These are phyloP conservation scores for Nomada fucata DNA, from an alignment of 2,888 invertebrate species.

Conservation along the genomic window DNA sequence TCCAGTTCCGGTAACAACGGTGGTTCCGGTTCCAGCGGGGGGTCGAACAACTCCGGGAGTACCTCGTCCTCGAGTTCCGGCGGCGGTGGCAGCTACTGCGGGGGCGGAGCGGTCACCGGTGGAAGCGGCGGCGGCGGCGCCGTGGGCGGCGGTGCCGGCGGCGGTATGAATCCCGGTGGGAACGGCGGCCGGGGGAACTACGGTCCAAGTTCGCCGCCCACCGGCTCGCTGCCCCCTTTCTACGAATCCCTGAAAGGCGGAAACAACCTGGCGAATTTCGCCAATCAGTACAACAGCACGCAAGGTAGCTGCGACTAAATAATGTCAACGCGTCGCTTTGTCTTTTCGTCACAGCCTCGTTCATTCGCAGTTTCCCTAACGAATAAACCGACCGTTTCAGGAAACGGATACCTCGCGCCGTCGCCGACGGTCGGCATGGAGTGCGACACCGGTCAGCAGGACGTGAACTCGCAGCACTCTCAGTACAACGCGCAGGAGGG, in stretches of 20 bases:
- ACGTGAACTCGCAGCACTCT: conserved; percentile 83
- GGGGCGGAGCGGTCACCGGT: conserved; percentile 85
- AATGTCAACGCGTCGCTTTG: no score
- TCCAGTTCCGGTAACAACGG: conserved; percentile 85
- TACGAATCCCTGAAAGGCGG: conserved; percentile 94
- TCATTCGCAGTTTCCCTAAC: neutral
- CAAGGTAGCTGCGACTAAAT: conserved; percentile 70
- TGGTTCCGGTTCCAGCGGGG: conserved; percentile 75
- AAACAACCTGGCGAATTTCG: conserved; percentile 88
- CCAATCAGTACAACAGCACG: conserved; percentile 87
- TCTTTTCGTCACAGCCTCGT: neutral
- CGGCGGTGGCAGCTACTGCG: conserved; percentile 84
- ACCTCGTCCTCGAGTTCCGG: conserved; percentile 69
- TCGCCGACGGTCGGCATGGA: conserved; percentile 90
- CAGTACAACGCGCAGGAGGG: conserved; percentile 83
- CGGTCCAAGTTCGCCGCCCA: conserved; percentile 94
- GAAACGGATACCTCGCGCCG: conserved; percentile 89
- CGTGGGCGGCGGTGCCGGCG: conserved; percentile 87
- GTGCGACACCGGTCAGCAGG: conserved; percentile 89
- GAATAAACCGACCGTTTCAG: conserved; percentile 60
- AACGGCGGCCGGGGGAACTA: conserved; percentile 93
- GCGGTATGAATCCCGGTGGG: conserved; percentile 91
- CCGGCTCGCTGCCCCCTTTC: conserved; percentile 94
- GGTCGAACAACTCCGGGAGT: conserved; percentile 77
- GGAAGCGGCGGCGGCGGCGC: conserved; percentile 86